Evolutionary conservation across 2,113 vertebrate genomes (phyloP), one percentile per base, ranked within the genome.

Genomic region (Ophthalmolycus amberensis): DNA sequence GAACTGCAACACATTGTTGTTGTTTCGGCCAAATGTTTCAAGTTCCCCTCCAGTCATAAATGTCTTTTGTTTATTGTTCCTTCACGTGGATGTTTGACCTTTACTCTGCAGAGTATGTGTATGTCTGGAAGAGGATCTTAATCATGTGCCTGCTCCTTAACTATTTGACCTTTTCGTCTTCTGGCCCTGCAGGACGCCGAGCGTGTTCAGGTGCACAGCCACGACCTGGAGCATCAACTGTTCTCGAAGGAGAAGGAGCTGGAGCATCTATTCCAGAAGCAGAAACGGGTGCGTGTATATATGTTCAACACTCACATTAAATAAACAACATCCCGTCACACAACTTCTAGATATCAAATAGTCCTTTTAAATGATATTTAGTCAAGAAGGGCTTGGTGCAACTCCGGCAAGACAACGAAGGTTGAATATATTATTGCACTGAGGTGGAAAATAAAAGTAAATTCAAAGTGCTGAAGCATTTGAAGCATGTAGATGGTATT

Each of bases 201-300:
- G 89, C 92, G 93, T 27, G 95, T 96, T 67, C 96, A 96, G 58
- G 79, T 94, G 27, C 95, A 91, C 72, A 96, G 97, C 89, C 94
- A 96, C 27, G 95, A 97, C 25, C 93, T 99, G 80, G 95, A 97
- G 67, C 75, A 88, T 79, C 96, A 96, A 44, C 94, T 99, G 25
- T 65, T 44, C 20, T 91, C 89, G 8, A 99, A 99, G 92, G 97
- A 99, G 64, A 95, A 90, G 75, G 97, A 99, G 75, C 91, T 98
- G 87, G 96, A 98, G 15, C 92, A 95, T 22, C 89, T 99, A 59
- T 79, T 85, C 79, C 95, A 96, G 73, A 97, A 96, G 60, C 97
- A 98, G 92, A 96, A 93, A 83, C 77, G 79, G 92, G 98, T 98
- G 89, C 85, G 87, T 78, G 40, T 2, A 62, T 8, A 29, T 40